Percentiles rank a stretch among this genome's conserved stretches.
Conservation (phyloP, 2,888 invertebrate genomes). For the Brachypterus glaber region DNA sequence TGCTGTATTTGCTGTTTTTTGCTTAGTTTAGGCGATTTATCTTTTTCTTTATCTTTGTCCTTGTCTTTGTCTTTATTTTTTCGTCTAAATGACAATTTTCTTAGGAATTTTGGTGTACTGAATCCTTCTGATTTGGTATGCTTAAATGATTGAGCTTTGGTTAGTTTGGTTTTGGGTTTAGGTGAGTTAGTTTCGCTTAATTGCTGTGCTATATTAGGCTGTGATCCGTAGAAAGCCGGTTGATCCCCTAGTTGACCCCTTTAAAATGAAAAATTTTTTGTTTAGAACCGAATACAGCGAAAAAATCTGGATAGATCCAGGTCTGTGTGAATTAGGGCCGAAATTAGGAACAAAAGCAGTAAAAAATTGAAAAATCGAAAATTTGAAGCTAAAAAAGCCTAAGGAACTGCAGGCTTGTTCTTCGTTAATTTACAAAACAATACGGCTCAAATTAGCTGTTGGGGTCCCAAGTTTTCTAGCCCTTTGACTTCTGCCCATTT, state of each 20-base stretch:
- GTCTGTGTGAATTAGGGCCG: too few species aligned
- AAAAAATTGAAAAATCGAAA: too few species aligned
- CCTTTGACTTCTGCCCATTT: too few species aligned
- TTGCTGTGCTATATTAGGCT: slow-evolving; percentile 41
- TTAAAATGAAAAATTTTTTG: slow-evolving; percentile 30
- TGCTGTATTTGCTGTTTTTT: slow-evolving; percentile 28
- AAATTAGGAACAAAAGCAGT: too few species aligned
- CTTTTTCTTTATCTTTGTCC: slow-evolving; percentile 13
- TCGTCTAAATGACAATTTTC: slow-evolving; percentile 36
- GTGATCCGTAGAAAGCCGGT: slow-evolving; percentile 39
- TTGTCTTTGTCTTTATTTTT: slow-evolving; percentile 16
- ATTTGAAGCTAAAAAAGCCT: too few species aligned
- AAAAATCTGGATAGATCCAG: too few species aligned
- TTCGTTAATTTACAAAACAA: too few species aligned
- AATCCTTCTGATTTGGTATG: slow-evolving; percentile 31
- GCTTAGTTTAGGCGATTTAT: slow-evolving; percentile 29
- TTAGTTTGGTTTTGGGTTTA: slow-evolving; percentile 38
- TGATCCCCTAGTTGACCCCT: slow-evolving; percentile 35
- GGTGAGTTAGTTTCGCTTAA: slow-evolving; percentile 36
- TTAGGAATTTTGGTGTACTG: slow-evolving; percentile 35
- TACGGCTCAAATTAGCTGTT: too few species aligned
- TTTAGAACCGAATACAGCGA: too few species aligned
- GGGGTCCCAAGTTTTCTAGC: too few species aligned
- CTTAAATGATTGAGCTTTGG: slow-evolving; percentile 41
- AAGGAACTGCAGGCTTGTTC: too few species aligned